Evolutionary conservation across 2,888 invertebrate species (phyloP).

Genomic region (Oxyteleia sp.): DNA sequence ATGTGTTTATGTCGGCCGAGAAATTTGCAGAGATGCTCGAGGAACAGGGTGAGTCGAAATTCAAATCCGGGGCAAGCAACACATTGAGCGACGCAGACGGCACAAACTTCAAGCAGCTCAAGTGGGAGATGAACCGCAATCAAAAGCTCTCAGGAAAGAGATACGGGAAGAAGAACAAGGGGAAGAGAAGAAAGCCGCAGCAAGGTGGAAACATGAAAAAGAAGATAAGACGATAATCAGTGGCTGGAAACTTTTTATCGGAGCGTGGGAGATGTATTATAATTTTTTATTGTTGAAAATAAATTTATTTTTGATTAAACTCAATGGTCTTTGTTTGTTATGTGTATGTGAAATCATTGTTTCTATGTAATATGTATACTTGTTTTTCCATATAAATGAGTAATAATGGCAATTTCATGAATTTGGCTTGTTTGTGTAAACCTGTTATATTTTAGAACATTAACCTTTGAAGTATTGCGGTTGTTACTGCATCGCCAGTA

Average conservation of each 20-base stretch:
- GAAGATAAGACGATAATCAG: constrained; percentile 76
- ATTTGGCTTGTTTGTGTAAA: too few species aligned
- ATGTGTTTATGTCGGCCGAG: constrained; percentile 94
- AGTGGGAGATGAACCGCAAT: constrained; percentile 93
- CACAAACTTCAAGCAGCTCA: constrained; percentile 92
- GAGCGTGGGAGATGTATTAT: too few species aligned
- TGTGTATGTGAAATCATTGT: too few species aligned
- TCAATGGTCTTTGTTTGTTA: too few species aligned
- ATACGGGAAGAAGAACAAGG: constrained; percentile 68
- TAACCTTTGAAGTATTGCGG: too few species aligned
- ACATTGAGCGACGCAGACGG: constrained; percentile 93
- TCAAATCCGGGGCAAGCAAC: constrained; percentile 90
- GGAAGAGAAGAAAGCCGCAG: constrained; percentile 59
- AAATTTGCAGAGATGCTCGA: constrained; percentile 96
- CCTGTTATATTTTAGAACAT: too few species aligned
- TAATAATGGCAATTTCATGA: too few species aligned
- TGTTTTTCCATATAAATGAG: too few species aligned
- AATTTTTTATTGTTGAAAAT: neutral
- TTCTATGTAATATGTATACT: too few species aligned
- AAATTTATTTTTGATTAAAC: neutral
- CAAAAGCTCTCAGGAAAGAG: constrained; percentile 76
- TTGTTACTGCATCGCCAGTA: too few species aligned
- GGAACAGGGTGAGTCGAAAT: constrained; percentile 91
- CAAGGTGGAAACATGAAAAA: constrained; percentile 73
- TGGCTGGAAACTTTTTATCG: too few species aligned